Percentiles rank a stretch among this genome's conserved stretches.
Evolutionary conservation across 2,797 vertebrate genomes (phyloP).

Genomic region (Myiothlypis chrysogaster): DNA sequence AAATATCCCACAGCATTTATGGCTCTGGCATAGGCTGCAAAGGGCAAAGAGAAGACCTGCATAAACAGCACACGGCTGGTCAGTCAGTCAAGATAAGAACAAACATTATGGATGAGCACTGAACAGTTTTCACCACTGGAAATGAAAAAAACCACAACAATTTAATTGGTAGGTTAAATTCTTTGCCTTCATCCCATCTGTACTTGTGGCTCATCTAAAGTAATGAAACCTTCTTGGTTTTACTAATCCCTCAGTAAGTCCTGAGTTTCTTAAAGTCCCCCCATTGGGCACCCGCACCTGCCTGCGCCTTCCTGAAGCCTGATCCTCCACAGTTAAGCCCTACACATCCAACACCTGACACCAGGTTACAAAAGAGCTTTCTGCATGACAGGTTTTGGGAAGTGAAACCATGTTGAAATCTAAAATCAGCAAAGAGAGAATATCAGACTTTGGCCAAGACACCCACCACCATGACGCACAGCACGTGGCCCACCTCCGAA

Average conservation of each 20-base stretch:
- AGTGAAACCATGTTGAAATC: not conserved
- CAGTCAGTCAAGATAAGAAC: not conserved
- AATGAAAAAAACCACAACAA: not conserved
- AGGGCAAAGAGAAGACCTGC: not conserved
- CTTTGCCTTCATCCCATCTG: not conserved
- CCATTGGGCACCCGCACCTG: accelerated
- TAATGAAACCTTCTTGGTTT: not conserved
- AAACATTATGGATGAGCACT: not conserved
- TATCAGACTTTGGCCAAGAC: not conserved
- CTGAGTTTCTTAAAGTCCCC: not conserved
- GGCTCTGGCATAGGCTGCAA: not conserved
- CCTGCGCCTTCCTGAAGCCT: not conserved
- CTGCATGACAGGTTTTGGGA: not conserved
- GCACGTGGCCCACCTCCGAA: not conserved
- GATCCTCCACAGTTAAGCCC: not conserved
- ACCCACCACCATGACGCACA: not conserved
- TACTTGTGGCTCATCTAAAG: not conserved
- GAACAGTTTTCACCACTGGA: not conserved
- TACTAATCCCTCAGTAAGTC: not conserved
- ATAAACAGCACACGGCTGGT: not conserved
- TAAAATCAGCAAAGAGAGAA: not conserved
- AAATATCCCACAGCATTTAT: not conserved
- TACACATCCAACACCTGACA: not conserved
- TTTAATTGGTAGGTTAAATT: not conserved
- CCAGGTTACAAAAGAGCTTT: not conserved